Conservation (phyloP, 2,113 vertebrate species). For the Corythaeola cristata region DNA sequence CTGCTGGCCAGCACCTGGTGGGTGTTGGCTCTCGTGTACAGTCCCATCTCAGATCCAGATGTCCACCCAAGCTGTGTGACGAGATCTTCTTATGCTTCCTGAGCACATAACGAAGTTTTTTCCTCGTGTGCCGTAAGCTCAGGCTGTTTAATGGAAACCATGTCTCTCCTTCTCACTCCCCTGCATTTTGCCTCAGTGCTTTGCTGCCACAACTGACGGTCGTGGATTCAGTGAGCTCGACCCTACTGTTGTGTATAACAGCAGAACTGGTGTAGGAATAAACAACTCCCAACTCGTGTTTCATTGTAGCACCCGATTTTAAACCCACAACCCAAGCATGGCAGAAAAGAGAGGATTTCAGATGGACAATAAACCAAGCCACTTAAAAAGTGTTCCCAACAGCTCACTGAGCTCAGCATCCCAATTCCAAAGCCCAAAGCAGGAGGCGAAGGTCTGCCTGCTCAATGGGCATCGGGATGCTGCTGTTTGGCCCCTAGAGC, state of each 20-base stretch:
- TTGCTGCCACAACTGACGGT: background rate
- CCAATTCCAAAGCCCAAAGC: background rate
- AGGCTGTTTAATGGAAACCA: background rate
- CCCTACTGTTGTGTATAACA: background rate
- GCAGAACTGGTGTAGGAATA: background rate
- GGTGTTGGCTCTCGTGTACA: background rate
- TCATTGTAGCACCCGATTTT: background rate
- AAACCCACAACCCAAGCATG: background rate
- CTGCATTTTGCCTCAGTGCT: fast-evolving
- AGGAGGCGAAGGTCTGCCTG: background rate
- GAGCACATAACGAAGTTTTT: background rate
- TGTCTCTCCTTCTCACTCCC: fast-evolving
- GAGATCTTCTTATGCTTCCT: background rate
- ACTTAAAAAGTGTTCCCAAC: background rate
- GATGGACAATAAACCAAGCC: background rate
- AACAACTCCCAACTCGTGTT: background rate
- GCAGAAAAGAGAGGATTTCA: background rate
- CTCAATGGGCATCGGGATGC: background rate
- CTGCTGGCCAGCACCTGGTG: fast-evolving
- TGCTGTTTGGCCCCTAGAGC: background rate
- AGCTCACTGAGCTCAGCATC: background rate
- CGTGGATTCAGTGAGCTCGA: background rate
- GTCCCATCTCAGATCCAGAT: background rate
- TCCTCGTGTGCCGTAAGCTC: background rate
- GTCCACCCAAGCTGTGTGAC: background rate